A percentile compares a stretch with the other conserved stretches of the same genome.
Conservation (phyloP, 2,888 invertebrate genomes). For the Mesorhabditis spiculigera region DNA sequence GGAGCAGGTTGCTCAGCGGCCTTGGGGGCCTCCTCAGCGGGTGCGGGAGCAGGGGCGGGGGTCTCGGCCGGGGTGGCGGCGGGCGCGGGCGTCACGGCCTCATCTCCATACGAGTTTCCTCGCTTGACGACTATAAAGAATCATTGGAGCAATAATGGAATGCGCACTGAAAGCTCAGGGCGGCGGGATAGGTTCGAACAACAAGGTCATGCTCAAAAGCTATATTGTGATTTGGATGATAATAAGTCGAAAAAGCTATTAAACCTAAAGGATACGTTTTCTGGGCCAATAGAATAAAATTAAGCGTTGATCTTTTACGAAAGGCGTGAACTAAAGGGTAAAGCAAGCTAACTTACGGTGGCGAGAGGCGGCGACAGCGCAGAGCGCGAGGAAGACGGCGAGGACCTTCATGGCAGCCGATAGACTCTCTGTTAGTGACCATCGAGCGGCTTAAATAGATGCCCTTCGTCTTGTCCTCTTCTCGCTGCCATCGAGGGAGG, state of each 20-base stretch:
- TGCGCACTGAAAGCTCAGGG: neutral
- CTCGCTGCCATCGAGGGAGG: neutral
- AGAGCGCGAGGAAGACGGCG: conserved; percentile 26
- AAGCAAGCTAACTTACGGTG: conserved; percentile 18
- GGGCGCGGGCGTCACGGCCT: conserved; percentile 31
- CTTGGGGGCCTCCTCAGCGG: conserved; percentile 10
- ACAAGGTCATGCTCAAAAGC: too few species aligned
- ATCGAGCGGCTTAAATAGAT: neutral
- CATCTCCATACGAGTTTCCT: conserved; percentile 34
- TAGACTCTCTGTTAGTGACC: neutral
- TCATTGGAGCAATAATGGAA: neutral
- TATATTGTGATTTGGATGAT: too few species aligned
- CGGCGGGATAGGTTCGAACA: neutral
- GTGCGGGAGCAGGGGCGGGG: conserved; percentile 12
- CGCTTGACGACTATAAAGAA: conserved; percentile 18
- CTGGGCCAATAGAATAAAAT: too few species aligned
- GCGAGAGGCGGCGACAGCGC: conserved; percentile 28
- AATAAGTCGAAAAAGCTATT: neutral
- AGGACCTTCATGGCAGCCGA: conserved; percentile 14
- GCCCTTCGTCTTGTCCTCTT: neutral
- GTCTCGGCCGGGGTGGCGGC: conserved; percentile 15
- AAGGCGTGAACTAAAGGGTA: too few species aligned
- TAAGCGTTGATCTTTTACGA: too few species aligned
- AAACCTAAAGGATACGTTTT: too few species aligned
- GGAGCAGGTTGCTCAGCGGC: too few species aligned